Evolutionary conservation across 2,113 vertebrate genomes (phyloP).

Genomic region (Stigmatopora argus): DNA sequence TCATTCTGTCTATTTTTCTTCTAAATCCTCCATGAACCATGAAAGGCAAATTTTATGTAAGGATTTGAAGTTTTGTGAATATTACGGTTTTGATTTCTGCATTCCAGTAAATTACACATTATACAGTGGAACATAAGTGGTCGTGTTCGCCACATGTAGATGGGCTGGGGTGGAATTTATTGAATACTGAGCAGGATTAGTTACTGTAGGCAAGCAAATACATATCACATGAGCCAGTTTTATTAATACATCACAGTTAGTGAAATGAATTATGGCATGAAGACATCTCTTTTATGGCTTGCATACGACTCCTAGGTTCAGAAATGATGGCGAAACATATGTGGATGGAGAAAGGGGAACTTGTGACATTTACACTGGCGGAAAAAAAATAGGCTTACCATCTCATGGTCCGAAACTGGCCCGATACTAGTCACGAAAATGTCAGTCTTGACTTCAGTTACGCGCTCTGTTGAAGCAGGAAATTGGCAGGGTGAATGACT

Average conservation of each 20-base stretch:
- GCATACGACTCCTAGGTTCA: background rate
- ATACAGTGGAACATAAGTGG: background rate
- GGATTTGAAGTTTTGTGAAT: background rate
- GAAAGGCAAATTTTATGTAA: background rate
- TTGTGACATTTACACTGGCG: slow-evolving; percentile 58
- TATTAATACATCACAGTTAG: slow-evolving; percentile 43
- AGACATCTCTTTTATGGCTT: slow-evolving; percentile 28
- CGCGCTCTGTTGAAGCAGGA: slow-evolving; percentile 96
- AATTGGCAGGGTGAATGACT: slow-evolving; percentile 83
- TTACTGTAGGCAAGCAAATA: slow-evolving; percentile 14
- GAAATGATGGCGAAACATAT: slow-evolving; percentile 9
- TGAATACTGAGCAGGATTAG: background rate
- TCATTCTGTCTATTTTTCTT: background rate
- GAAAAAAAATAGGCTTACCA: slow-evolving; percentile 77
- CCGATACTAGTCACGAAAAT: slow-evolving; percentile 99
- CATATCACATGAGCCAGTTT: slow-evolving; percentile 34
- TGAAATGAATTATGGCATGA: slow-evolving; percentile 34
- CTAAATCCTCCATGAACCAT: background rate
- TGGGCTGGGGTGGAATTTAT: slow-evolving; percentile 14
- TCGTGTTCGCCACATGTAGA: background rate
- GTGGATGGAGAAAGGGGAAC: slow-evolving; percentile 11
- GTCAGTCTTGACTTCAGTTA: slow-evolving; percentile 99
- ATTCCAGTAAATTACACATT: background rate
- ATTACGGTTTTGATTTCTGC: background rate
- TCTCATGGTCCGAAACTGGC: slow-evolving; percentile 97